A percentile compares a stretch with the other conserved stretches of the same genome.
These are phyloP conservation scores for Hecatera dysodea DNA, from an alignment of 2,888 invertebrate species.

Conservation along the genomic window DNA sequence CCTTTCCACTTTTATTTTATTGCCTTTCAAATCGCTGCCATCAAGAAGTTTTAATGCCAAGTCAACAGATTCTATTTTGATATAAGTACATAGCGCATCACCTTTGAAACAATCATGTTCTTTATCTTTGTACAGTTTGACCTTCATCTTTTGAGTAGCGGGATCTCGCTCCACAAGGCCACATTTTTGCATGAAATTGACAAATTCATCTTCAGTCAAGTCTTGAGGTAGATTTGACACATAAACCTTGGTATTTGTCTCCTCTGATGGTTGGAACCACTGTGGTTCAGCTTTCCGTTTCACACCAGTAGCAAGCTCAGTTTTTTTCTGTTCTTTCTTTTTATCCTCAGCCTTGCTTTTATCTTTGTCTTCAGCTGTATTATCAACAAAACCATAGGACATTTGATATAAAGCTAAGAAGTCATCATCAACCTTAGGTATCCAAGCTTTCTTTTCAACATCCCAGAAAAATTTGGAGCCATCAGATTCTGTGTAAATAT, in stretches of 20 bases:
- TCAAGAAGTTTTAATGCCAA: conserved; percentile 98
- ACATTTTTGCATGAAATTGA: conserved; percentile 98
- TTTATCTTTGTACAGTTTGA: conserved; percentile 97
- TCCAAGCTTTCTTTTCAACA: conserved; percentile 97
- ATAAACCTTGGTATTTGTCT: conserved; percentile 98
- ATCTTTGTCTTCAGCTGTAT: conserved; percentile 82
- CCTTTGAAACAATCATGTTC: conserved; percentile 96
- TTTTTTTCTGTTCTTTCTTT: conserved; percentile 75
- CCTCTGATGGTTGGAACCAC: conserved; percentile 98
- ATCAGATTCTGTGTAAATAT: conserved; percentile 96
- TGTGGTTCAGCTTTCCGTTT: conserved; percentile 91
- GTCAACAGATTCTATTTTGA: conserved; percentile 98
- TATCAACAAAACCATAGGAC: conserved; percentile 96
- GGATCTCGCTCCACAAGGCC: conserved; percentile 98
- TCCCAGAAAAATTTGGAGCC: conserved; percentile 98
- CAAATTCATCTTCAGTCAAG: conserved; percentile 96
- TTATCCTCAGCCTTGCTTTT: conserved; percentile 77
- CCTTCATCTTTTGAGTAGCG: conserved; percentile 94
- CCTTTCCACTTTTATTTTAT: conserved; percentile 96
- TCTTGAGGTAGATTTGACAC: conserved; percentile 97
- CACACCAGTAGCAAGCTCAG: conserved; percentile 86
- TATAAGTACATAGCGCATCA: conserved; percentile 98
- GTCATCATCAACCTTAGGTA: conserved; percentile 99
- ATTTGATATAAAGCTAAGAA: conserved; percentile 99
- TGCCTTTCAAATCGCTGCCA: conserved; percentile 95